phyloP scores from a whole-genome alignment of 2,113 vertebrate species.

The Syngnathus floridae region DNA sequence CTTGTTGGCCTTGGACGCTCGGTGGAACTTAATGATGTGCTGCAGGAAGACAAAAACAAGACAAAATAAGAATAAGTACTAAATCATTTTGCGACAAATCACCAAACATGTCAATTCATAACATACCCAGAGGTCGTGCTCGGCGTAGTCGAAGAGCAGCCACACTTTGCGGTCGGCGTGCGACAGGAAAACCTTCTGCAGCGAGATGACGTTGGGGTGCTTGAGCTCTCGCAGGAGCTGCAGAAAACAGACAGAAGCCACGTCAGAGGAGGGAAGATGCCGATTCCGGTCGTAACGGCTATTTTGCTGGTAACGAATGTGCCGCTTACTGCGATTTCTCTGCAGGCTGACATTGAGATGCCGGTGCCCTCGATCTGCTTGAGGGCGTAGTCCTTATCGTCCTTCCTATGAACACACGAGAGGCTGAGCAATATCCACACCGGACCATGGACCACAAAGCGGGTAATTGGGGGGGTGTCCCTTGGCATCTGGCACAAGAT shows the following conservation, averaged over 20 bases:
- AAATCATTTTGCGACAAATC: no score
- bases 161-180: conserved; percentile 98
- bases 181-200: conserved; percentile 98
- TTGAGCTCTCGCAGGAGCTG: conserved; percentile 96
- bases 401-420: conserved; percentile 83
- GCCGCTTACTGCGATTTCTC: conserved; percentile 96
- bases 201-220: conserved; percentile 98
- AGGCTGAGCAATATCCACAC: conserved; percentile 50
- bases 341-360: conserved; percentile 99
- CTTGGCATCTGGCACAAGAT: conserved; percentile 51
- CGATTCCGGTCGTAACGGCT: background rate
- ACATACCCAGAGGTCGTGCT: conserved; percentile 98
- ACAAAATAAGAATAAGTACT: no score
- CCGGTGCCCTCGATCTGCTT: conserved; percentile 99
- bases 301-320: background rate
- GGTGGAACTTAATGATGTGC: conserved; percentile 99
- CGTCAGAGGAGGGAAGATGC: background rate
- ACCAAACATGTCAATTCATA: no score
- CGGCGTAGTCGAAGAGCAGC: conserved; percentile 98
- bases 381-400: conserved; percentile 98
- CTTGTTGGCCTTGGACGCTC: conserved; percentile 99
- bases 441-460: conserved; percentile 39
- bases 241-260: conserved; percentile 49
- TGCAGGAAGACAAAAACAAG: conserved; percentile 64
- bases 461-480: background rate